Conservation (phyloP, 2,113 vertebrate genomes). For the Notiomystis cincta region DNA sequence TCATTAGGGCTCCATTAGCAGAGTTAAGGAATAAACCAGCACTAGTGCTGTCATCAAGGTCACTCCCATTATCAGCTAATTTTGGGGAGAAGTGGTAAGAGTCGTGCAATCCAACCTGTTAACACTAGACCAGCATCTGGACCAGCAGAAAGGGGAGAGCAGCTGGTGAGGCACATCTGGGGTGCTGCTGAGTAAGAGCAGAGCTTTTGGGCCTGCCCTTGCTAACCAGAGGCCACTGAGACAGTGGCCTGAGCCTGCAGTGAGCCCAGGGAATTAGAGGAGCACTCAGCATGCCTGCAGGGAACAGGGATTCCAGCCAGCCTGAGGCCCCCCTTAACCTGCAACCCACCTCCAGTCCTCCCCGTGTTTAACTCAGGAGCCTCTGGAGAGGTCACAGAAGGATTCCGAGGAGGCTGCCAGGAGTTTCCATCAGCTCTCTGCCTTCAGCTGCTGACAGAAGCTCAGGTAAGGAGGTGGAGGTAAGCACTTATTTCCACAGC, state of each 20-base stretch:
- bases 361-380: neutral
- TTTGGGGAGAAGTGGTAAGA: neutral
- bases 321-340: fast-evolving
- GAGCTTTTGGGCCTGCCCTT: neutral
- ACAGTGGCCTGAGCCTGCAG: neutral
- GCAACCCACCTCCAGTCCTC: neutral
- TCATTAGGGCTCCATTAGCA: neutral
- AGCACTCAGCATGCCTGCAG: neutral
- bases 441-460: neutral
- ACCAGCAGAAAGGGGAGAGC: neutral
- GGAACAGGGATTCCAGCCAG: neutral
- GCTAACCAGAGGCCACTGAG: neutral
- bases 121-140: neutral
- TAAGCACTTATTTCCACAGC: neutral
- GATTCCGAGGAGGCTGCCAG: neutral
- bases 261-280: neutral
- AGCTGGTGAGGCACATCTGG: neutral
- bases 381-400: neutral
- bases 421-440: neutral
- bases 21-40: slow-evolving; percentile 40
- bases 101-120: neutral
- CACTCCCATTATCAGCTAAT: neutral
- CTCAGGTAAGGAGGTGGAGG: neutral
- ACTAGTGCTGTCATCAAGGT: neutral
- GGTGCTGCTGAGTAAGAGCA: neutral